These are phyloP conservation scores for Drosophila kuntzei DNA, from an alignment of 2,888 invertebrate species.

Conservation along the genomic window DNA sequence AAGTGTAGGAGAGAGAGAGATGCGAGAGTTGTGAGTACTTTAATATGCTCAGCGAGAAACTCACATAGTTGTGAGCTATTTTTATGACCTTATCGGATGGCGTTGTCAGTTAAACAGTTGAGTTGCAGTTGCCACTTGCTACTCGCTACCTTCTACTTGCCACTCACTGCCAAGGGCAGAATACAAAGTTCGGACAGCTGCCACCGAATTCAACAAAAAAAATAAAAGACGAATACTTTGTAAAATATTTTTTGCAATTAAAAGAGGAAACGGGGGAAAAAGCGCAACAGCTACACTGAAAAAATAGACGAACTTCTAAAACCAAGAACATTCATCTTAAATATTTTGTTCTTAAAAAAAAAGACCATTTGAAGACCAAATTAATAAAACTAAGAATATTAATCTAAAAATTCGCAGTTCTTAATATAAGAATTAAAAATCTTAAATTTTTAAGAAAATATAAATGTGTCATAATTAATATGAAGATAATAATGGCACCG, in stretches of 20 bases:
- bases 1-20: background rate
- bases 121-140: conserved; percentile 45
- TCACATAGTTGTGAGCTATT: conserved; percentile 34
- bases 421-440: no score
- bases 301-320: no score
- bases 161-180: conserved; percentile 25
- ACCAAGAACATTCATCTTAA: no score
- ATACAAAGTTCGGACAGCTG: conserved; percentile 48
- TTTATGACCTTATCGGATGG: conserved; percentile 48
- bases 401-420: no score
- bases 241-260: conserved; percentile 48
- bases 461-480: no score
- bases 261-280: conserved; percentile 46
- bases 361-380: no score
- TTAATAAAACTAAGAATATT: no score
- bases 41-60: conserved; percentile 26
- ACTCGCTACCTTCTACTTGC: conserved; percentile 17
- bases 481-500: no score
- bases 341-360: no score
- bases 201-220: conserved; percentile 9
- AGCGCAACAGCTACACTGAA: conserved; percentile 44
- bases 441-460: no score
- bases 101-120: conserved; percentile 42
- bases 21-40: conserved; percentile 8
- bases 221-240: conserved; percentile 16